phyloP scores from a whole-genome alignment of 1,140 invertebrate genomes.

The Pachyrhynchus sulphureomaculatus region DNA sequence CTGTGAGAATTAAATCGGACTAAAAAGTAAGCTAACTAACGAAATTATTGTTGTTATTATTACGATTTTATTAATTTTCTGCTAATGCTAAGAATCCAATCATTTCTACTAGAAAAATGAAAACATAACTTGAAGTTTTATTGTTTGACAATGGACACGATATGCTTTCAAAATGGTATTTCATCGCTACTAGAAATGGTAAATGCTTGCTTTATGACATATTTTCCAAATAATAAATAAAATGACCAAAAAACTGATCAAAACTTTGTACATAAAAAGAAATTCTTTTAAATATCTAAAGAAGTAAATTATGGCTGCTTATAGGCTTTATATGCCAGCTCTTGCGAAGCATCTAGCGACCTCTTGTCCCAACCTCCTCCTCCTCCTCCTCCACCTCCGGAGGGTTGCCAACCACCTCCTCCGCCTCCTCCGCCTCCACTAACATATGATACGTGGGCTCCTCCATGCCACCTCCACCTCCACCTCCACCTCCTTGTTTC shows the following conservation, averaged over 20 bases:
- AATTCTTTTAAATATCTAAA: constrained; percentile 1
- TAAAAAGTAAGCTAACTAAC: too few species aligned
- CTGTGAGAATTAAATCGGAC: too few species aligned
- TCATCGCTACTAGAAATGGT: too few species aligned
- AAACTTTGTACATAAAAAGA: constrained; percentile 10
- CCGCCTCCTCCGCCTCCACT: constrained; percentile 60
- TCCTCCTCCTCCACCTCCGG: constrained; percentile 59
- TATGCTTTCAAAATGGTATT: too few species aligned
- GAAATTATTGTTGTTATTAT: too few species aligned
- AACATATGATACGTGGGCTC: too few species aligned
- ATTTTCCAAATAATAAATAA: background rate
- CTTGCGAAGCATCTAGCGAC: constrained; percentile 60
- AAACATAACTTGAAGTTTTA: too few species aligned
- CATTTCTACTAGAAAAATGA: too few species aligned
- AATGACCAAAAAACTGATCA: background rate
- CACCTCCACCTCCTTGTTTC: constrained; percentile 62
- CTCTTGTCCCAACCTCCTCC: constrained; percentile 57
- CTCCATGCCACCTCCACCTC: constrained; percentile 64
- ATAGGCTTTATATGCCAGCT: constrained; percentile 68
- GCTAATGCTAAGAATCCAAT: too few species aligned
- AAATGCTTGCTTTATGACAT: too few species aligned
- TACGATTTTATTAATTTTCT: too few species aligned
- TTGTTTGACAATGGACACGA: too few species aligned
- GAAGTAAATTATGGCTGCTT: constrained; percentile 19
- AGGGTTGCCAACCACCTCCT: constrained; percentile 52